phyloP scores from a whole-genome alignment of 2,113 vertebrate species.

The Oncorhynchus masou region DNA sequence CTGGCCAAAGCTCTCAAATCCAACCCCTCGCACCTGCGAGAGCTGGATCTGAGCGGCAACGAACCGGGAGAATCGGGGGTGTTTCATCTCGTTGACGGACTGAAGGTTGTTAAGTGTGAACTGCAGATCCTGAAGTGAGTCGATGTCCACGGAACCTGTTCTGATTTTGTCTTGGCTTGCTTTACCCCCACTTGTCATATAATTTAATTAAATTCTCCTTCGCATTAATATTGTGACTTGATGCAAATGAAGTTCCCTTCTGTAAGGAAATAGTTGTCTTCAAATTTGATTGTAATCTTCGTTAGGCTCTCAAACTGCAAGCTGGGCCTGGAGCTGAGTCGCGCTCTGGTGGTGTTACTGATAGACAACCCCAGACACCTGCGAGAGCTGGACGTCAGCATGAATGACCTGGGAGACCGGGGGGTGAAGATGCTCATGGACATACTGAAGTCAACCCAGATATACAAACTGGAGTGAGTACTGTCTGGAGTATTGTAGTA shows the following conservation, averaged over 20 bases:
- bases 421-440: slow-evolving; percentile 35
- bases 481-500: too few species aligned
- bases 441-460: slow-evolving; percentile 17
- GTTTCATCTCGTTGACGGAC: slow-evolving; percentile 12
- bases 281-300: not conserved
- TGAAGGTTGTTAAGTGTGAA: not conserved
- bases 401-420: slow-evolving; percentile 40
- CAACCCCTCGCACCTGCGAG: slow-evolving; percentile 29
- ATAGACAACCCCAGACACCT: slow-evolving; percentile 35
- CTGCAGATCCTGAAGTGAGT: too few species aligned
- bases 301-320: slow-evolving; percentile 57
- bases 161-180: too few species aligned
- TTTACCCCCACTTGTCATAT: too few species aligned
- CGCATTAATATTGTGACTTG: too few species aligned
- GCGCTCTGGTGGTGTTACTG: slow-evolving; percentile 35
- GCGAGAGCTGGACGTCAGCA: slow-evolving; percentile 54
- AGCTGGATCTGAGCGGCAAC: slow-evolving; percentile 56
- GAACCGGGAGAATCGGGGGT: slow-evolving; percentile 39
- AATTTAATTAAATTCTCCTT: too few species aligned
- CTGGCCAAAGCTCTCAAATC: slow-evolving; percentile 22
- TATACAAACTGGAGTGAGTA: slow-evolving; percentile 60
- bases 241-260: too few species aligned
- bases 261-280: not conserved
- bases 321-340: slow-evolving; percentile 33
- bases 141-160: too few species aligned